These are phyloP conservation scores for Rhingia rostrata DNA, from an alignment of 2,888 invertebrate genomes.

Conservation along the genomic window DNA sequence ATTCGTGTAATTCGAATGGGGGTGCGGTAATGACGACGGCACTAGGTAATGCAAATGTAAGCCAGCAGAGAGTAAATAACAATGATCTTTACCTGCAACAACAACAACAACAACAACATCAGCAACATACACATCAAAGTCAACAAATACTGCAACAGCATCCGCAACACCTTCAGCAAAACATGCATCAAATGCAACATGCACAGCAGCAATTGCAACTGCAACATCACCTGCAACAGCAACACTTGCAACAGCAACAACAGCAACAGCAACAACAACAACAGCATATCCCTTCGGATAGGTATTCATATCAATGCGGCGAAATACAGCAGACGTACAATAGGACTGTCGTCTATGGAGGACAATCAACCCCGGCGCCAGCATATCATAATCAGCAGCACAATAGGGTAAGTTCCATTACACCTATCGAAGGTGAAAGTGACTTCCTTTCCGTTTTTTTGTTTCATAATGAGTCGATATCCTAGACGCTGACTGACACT, in stretches of 20 bases:
- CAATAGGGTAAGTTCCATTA: slow-evolving; percentile 51
- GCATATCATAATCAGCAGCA: slow-evolving; percentile 65
- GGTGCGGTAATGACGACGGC: slow-evolving; percentile 72
- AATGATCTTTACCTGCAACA: slow-evolving; percentile 61
- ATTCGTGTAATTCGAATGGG: slow-evolving; percentile 74
- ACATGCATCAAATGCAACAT: slow-evolving; percentile 39
- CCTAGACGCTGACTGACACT: background rate
- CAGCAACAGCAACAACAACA: slow-evolving; percentile 30
- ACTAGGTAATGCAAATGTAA: slow-evolving; percentile 67
- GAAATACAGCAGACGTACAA: slow-evolving; percentile 62
- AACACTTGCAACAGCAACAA: slow-evolving; percentile 36
- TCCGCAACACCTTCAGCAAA: slow-evolving; percentile 18
- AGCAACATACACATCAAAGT: slow-evolving; percentile 23
- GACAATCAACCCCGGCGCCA: slow-evolving; percentile 66
- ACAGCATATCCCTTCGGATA: slow-evolving; percentile 38
- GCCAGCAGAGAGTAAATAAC: slow-evolving; percentile 60
- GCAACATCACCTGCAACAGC: slow-evolving; percentile 35
- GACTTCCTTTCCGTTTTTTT: slow-evolving; percentile 18
- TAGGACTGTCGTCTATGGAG: slow-evolving; percentile 52
- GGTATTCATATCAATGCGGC: slow-evolving; percentile 41
- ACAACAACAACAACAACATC: slow-evolving; percentile 50
- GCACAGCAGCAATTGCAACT: slow-evolving; percentile 38
- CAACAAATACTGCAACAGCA: slow-evolving; percentile 46
- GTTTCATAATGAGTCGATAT: background rate
- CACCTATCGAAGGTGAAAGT: slow-evolving; percentile 18